phyloP scores from a whole-genome alignment of 2,113 vertebrate species.

The Stigmatopora argus region DNA sequence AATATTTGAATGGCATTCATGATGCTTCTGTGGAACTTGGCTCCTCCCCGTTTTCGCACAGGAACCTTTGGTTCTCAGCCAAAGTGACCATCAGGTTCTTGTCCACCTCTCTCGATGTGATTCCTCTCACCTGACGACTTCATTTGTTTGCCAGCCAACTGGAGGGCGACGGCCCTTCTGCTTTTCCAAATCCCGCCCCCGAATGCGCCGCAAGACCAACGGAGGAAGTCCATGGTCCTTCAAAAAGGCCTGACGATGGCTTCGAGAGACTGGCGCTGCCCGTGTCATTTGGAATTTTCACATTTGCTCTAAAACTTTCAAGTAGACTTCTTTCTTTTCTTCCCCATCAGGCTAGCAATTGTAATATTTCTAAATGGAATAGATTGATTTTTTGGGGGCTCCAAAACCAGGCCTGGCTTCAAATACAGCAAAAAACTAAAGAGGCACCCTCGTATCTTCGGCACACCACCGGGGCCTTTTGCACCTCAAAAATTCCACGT shows the following conservation, averaged over 20 bases:
- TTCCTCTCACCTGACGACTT: not conserved
- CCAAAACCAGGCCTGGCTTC: too few relatives aligned
- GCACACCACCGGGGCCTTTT: too few relatives aligned
- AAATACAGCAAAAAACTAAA: too few relatives aligned
- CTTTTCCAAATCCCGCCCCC: not conserved
- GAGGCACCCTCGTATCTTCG: too few relatives aligned
- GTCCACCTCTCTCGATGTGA: not conserved
- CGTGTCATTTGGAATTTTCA: not conserved
- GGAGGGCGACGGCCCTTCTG: not conserved
- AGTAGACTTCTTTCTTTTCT: too few relatives aligned
- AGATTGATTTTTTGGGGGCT: too few relatives aligned
- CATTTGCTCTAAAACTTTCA: not conserved
- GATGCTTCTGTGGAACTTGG: not conserved
- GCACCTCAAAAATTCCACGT: not conserved
- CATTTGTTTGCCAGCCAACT: not conserved
- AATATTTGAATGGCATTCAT: not conserved
- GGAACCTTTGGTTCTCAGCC: not conserved
- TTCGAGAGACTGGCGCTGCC: too few relatives aligned
- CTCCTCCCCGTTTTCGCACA: not conserved
- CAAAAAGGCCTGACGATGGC: too few relatives aligned
- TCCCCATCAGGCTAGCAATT: too few relatives aligned
- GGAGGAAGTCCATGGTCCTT: not conserved
- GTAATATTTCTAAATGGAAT: too few relatives aligned
- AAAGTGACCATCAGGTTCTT: not conserved
- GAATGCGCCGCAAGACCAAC: not conserved